Percentiles rank a stretch among this genome's conserved stretches.
Conservation (phyloP, 2,113 vertebrate genomes). For the Gadus macrocephalus region DNA sequence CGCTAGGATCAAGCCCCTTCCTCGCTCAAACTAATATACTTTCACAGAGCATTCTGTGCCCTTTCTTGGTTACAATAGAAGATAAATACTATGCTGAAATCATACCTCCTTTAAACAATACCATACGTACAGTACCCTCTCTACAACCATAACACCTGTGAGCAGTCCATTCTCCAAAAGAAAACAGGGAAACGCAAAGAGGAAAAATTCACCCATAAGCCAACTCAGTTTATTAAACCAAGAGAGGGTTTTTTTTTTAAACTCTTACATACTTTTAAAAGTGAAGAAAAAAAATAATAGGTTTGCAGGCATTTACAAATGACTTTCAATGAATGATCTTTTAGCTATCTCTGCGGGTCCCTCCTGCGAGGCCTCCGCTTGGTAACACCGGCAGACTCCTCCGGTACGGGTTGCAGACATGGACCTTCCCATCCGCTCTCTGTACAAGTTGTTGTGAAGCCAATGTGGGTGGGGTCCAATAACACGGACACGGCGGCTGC, state of each 20-base stretch:
- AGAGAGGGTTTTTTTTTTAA: conserved; percentile 53
- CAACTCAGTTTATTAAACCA: conserved; percentile 47
- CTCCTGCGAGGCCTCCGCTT: conserved; percentile 34
- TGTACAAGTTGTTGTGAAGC: conserved; percentile 4
- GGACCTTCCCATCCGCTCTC: conserved; percentile 48
- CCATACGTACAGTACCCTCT: conserved; percentile 32
- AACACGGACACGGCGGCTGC: conserved; percentile 35
- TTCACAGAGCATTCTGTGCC: conserved; percentile 28
- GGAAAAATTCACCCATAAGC: conserved; percentile 37
- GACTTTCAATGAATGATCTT: conserved; percentile 54
- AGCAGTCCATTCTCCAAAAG: conserved; percentile 40
- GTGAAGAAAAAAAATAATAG: conserved; percentile 36
- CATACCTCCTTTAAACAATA: conserved; percentile 40
- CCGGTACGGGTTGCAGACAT: conserved; percentile 45
- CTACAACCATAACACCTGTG: conserved; percentile 48
- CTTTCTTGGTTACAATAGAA: conserved; percentile 45
- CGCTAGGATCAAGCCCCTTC: conserved; percentile 46
- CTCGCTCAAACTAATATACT: conserved; percentile 45
- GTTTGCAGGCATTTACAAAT: conserved; percentile 59
- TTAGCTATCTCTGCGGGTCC: conserved; percentile 37
- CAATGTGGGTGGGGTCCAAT: conserved; percentile 47
- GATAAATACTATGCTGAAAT: conserved; percentile 57
- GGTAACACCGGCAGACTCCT: conserved; percentile 43
- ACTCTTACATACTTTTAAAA: conserved; percentile 47
- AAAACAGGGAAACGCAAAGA: conserved; percentile 5